Percentiles rank a stretch among this genome's conserved stretches.
These are phyloP conservation scores for Montipora cactus DNA, from an alignment of 64 coral and sea anemone genomes.

Conservation along the genomic window DNA sequence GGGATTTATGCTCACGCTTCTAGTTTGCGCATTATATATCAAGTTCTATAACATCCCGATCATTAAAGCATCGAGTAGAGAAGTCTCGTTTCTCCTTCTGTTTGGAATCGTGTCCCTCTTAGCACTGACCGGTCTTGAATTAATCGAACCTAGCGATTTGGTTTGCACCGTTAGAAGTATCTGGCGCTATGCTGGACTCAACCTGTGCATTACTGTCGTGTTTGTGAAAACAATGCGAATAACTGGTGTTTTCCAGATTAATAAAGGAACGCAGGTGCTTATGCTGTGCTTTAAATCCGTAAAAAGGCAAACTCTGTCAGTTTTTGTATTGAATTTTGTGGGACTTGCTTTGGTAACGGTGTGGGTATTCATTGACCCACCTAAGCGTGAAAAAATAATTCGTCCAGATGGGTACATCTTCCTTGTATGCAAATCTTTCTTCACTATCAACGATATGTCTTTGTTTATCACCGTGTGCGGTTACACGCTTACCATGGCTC, in stretches of 20 bases:
- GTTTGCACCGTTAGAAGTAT: constrained; percentile 22
- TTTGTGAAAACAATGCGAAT: constrained; percentile 79
- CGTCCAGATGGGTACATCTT: constrained; percentile 58
- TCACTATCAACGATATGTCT: background rate
- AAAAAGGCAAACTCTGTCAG: constrained; percentile 15
- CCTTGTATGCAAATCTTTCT: constrained; percentile 47
- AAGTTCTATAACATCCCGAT: constrained; percentile 78
- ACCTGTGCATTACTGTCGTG: constrained; percentile 38
- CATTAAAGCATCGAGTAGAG: constrained; percentile 78
- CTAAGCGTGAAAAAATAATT: constrained; percentile 23
- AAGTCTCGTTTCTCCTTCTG: constrained; percentile 66
- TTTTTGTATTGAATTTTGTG: background rate
- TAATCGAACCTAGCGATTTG: constrained; percentile 39
- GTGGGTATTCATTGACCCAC: constrained; percentile 64
- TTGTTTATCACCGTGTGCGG: constrained; percentile 35
- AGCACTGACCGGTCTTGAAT: constrained; percentile 54
- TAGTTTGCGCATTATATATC: constrained; percentile 47
- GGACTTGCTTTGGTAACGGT: background rate
- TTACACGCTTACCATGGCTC: background rate
- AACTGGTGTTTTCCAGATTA: constrained; percentile 58
- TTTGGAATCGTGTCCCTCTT: constrained; percentile 61
- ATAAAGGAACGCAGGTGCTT: constrained; percentile 16
- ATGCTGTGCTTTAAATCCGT: constrained; percentile 41
- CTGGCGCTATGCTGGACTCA: constrained; percentile 51
- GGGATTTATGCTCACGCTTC: constrained; percentile 22